phyloP scores from a whole-genome alignment of 2,888 invertebrate species.

The Phyllotreta striolata region DNA sequence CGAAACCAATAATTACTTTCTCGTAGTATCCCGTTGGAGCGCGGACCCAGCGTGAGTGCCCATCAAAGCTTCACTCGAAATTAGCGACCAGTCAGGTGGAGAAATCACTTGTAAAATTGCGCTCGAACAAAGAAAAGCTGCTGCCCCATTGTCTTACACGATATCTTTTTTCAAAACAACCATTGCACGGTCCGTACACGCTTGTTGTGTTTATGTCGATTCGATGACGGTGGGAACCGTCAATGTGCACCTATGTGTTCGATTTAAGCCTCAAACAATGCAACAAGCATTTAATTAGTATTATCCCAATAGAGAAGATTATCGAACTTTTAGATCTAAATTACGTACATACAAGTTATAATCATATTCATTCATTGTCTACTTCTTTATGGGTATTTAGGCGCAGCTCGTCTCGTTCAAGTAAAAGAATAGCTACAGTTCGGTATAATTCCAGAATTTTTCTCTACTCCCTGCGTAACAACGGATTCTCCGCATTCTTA shows the following conservation, averaged over 20 bases:
- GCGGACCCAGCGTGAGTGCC: constrained; percentile 36
- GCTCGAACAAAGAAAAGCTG: constrained; percentile 35
- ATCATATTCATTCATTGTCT: too few species aligned
- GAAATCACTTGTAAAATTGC: constrained; percentile 39
- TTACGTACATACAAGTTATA: not conserved
- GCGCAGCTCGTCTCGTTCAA: too few species aligned
- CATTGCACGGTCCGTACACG: not conserved
- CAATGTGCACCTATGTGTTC: not conserved
- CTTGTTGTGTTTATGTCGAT: constrained; percentile 19
- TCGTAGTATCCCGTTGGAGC: constrained; percentile 35
- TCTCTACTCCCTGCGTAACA: too few species aligned
- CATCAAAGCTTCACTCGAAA: constrained; percentile 38
- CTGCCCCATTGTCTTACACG: constrained; percentile 34
- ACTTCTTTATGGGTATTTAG: too few species aligned
- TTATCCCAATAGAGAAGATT: too few species aligned
- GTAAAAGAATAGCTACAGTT: too few species aligned
- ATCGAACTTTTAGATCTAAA: too few species aligned
- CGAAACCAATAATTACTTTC: constrained; percentile 41
- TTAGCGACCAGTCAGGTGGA: constrained; percentile 43
- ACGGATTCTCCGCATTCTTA: not conserved
- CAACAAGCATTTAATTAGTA: too few species aligned
- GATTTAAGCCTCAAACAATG: too few species aligned
- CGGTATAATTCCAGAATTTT: too few species aligned
- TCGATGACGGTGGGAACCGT: constrained; percentile 22
- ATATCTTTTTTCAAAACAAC: constrained; percentile 17